Percentiles rank a stretch among this genome's conserved stretches.
phyloP scores from a whole-genome alignment of 2,113 vertebrate genomes.

The Prolemur simus region DNA sequence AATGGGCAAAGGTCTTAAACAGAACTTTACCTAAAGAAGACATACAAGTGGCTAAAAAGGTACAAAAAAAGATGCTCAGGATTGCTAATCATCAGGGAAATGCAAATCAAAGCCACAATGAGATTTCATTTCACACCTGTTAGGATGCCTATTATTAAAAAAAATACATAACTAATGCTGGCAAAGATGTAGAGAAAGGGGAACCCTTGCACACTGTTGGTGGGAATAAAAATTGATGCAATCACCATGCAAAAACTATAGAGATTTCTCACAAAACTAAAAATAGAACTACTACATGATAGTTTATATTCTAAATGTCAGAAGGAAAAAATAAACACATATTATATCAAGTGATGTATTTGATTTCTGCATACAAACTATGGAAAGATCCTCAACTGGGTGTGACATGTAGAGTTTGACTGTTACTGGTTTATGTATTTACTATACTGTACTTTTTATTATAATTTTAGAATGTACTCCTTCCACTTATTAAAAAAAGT shows the following conservation, averaged over 20 bases:
- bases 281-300: not conserved
- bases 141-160: not conserved
- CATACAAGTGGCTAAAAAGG: not conserved
- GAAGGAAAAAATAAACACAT: not conserved
- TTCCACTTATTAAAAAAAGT: no score
- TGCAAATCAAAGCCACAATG: not conserved
- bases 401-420: not conserved
- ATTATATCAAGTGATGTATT: not conserved
- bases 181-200: not conserved
- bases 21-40: not conserved
- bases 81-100: not conserved
- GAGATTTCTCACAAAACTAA: not conserved
- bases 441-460: no score
- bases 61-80: not conserved
- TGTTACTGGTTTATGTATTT: no score
- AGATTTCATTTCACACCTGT: rapidly evolving
- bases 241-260: not conserved
- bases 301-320: not conserved
- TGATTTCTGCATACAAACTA: not conserved
- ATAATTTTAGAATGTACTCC: no score
- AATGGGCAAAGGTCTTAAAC: not conserved
- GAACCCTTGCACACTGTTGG: not conserved
- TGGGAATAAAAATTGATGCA: not conserved
- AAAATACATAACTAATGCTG: not conserved
- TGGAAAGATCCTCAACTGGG: not conserved